Evolutionary conservation across 2,888 invertebrate species (phyloP).

Genomic region (Diloba caeruleocephala): DNA sequence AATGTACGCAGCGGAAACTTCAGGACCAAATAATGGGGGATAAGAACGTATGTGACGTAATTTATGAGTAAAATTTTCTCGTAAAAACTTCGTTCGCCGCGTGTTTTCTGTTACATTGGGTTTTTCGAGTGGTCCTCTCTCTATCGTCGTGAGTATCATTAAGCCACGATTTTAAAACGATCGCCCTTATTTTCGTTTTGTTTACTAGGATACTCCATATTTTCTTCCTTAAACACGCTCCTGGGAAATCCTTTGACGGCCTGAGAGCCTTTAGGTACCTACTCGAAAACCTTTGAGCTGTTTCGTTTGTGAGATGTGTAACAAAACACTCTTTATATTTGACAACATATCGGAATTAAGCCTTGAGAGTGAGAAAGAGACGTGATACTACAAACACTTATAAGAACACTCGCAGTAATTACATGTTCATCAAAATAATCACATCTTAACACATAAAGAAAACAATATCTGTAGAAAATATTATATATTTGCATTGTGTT

Average conservation of each 20-base stretch:
- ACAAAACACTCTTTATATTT: slow-evolving; percentile 50
- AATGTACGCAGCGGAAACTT: slow-evolving; percentile 76
- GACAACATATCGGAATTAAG: slow-evolving; percentile 21
- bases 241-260: slow-evolving; percentile 59
- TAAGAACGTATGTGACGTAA: slow-evolving; percentile 74
- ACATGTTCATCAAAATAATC: background rate
- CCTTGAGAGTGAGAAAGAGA: slow-evolving; percentile 7
- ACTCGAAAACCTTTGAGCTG: slow-evolving; percentile 53
- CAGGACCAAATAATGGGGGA: slow-evolving; percentile 81
- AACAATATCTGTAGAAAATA: background rate
- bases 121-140: slow-evolving; percentile 65
- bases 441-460: background rate
- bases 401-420: slow-evolving; percentile 6
- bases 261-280: slow-evolving; percentile 47
- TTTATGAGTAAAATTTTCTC: slow-evolving; percentile 83
- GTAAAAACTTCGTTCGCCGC: slow-evolving; percentile 74
- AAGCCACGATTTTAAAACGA: slow-evolving; percentile 74
- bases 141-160: slow-evolving; percentile 73
- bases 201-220: slow-evolving; percentile 59
- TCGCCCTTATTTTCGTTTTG: slow-evolving; percentile 68
- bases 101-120: slow-evolving; percentile 68
- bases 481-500: no score
- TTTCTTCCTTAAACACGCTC: slow-evolving; percentile 58
- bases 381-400: slow-evolving; percentile 4
- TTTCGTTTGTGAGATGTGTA: slow-evolving; percentile 51